Conservation (phyloP, 2,113 vertebrate genomes). For the Thunnus maccoyii region DNA sequence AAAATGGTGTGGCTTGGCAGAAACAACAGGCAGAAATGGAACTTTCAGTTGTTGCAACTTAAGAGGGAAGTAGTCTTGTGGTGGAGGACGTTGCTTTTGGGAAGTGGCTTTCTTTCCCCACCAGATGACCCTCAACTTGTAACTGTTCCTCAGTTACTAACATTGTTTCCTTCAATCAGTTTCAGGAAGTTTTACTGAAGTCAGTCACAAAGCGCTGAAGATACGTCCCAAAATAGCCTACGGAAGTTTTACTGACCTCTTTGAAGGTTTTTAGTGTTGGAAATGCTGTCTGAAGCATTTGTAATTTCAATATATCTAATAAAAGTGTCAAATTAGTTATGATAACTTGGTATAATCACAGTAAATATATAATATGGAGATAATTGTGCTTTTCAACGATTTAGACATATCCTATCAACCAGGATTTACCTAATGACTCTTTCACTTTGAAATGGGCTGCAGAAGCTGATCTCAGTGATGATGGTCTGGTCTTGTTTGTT, state of each 20-base stretch:
- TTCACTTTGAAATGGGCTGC: too few species aligned
- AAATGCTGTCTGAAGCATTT: too few species aligned
- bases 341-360: too few species aligned
- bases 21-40: not conserved
- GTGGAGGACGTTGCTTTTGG: not conserved
- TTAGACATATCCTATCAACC: too few species aligned
- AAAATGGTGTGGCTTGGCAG: not conserved
- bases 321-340: too few species aligned
- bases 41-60: slow-evolving; percentile 2
- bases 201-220: not conserved
- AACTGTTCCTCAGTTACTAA: not conserved
- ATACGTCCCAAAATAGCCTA: not conserved
- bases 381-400: too few species aligned
- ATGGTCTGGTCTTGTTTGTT: too few species aligned
- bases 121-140: not conserved
- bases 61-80: slow-evolving; percentile 34
- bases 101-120: slow-evolving; percentile 35
- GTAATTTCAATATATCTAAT: too few species aligned
- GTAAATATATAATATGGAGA: too few species aligned
- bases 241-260: not conserved
- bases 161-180: slow-evolving; percentile 10
- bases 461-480: too few species aligned
- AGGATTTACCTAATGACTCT: too few species aligned
- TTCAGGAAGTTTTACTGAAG: not conserved
- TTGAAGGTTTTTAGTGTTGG: not conserved